phyloP scores from a whole-genome alignment of 1,140 invertebrate genomes.

The Diuraphis noxia region DNA sequence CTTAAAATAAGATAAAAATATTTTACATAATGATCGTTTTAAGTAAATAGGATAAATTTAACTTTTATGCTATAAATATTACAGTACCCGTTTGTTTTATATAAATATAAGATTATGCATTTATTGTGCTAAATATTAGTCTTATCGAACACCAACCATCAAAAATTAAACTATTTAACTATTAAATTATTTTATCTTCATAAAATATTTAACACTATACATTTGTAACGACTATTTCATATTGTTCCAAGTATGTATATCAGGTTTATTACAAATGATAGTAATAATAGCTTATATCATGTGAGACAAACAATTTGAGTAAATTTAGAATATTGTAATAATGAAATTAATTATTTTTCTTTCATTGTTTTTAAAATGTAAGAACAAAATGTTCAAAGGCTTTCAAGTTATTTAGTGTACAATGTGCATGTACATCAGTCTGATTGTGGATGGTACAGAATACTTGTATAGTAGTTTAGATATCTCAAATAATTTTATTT shows the following conservation, averaged over 20 bases:
- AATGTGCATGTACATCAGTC: neutral
- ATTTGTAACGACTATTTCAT: neutral
- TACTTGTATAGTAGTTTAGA: neutral
- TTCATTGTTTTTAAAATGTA: neutral
- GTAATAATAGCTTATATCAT: neutral
- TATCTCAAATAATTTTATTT: neutral
- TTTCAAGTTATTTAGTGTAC: neutral
- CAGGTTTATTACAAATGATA: neutral
- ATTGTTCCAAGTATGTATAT: neutral
- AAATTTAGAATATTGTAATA: neutral
- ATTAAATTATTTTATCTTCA: neutral
- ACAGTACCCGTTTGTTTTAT: neutral
- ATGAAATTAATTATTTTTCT: neutral
- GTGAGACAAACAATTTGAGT: neutral
- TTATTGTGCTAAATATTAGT: neutral
- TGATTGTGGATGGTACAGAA: neutral
- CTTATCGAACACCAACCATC: neutral
- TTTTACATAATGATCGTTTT: neutral
- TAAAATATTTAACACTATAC: neutral
- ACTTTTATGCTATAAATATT: constrained; percentile 2
- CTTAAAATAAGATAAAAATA: neutral
- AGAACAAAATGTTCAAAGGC: neutral
- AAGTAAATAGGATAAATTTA: neutral
- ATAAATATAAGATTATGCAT: neutral
- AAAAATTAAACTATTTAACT: neutral